Conservation (phyloP, 1,140 invertebrate genomes). For the Campoletis sonorensis region DNA sequence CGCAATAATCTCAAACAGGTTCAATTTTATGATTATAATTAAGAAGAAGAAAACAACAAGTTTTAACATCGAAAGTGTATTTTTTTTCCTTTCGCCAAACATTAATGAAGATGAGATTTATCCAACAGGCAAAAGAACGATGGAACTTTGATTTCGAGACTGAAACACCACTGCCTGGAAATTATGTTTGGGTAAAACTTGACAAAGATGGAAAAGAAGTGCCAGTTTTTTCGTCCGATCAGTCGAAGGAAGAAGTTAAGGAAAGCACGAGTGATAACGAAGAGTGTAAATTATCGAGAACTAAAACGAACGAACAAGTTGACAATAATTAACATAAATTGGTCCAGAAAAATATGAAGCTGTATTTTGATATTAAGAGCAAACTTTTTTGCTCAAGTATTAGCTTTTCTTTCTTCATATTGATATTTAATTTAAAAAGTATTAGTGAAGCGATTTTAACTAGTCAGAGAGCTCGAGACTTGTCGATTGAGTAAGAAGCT, state of each 20-base stretch:
- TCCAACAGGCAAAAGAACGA: conserved; percentile 62
- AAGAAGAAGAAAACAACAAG: too few species aligned
- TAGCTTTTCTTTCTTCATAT: background rate
- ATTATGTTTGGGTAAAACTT: conserved; percentile 65
- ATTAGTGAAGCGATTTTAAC: background rate
- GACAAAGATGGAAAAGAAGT: conserved; percentile 53
- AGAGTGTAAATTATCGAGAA: background rate
- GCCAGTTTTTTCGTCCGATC: too few species aligned
- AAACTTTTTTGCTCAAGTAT: background rate
- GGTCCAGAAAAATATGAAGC: background rate
- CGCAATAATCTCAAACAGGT: conserved; percentile 60
- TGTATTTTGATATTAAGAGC: background rate
- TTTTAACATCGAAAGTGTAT: conserved; percentile 23
- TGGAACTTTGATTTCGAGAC: conserved; percentile 74
- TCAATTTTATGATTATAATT: too few species aligned
- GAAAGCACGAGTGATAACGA: background rate
- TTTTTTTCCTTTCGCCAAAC: background rate
- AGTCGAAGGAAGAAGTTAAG: background rate
- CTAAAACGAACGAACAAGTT: background rate
- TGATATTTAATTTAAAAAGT: background rate
- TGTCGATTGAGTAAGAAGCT: background rate
- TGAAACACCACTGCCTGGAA: conserved; percentile 64
- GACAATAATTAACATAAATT: background rate
- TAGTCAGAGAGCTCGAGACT: background rate
- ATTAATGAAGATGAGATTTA: background rate